These are phyloP conservation scores for Phytoseiulus persimilis DNA, from an alignment of 2,888 invertebrate genomes.

Conservation along the genomic window DNA sequence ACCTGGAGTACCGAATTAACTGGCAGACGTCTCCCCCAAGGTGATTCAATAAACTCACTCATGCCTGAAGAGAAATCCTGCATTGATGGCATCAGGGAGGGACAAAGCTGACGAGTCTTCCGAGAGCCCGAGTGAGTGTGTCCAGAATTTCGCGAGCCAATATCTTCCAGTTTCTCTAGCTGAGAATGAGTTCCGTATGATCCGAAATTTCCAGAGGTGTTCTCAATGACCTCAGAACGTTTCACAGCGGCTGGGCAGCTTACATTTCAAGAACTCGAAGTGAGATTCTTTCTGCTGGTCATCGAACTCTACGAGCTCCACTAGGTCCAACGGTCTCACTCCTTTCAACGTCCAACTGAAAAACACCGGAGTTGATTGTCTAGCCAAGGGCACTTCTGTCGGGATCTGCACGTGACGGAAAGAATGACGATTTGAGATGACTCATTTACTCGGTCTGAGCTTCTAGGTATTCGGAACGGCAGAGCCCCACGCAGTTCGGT, in stretches of 20 bases:
- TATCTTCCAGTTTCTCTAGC: not conserved
- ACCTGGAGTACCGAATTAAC: too few species aligned
- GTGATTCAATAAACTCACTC: too few species aligned
- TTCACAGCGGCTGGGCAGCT: too few species aligned
- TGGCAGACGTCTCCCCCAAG: not conserved
- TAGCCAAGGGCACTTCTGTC: not conserved
- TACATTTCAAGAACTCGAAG: not conserved
- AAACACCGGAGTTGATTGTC: not conserved
- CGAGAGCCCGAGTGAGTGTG: not conserved
- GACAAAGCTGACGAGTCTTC: not conserved
- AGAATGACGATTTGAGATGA: not conserved
- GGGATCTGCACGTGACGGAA: not conserved
- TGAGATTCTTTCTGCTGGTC: not conserved
- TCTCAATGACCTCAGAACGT: too few species aligned
- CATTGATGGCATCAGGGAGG: not conserved
- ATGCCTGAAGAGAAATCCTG: too few species aligned
- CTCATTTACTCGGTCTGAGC: not conserved
- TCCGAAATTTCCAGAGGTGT: not conserved
- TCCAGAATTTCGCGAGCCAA: not conserved
- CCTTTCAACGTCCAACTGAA: not conserved
- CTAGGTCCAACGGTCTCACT: not conserved
- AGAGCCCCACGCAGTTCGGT: not conserved
- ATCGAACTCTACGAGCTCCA: not conserved
- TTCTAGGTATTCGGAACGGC: not conserved
- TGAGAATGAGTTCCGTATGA: too few species aligned